Evolutionary conservation across 2,797 vertebrate genomes (phyloP).

Genomic region (Poeciliopsis gracilis): DNA sequence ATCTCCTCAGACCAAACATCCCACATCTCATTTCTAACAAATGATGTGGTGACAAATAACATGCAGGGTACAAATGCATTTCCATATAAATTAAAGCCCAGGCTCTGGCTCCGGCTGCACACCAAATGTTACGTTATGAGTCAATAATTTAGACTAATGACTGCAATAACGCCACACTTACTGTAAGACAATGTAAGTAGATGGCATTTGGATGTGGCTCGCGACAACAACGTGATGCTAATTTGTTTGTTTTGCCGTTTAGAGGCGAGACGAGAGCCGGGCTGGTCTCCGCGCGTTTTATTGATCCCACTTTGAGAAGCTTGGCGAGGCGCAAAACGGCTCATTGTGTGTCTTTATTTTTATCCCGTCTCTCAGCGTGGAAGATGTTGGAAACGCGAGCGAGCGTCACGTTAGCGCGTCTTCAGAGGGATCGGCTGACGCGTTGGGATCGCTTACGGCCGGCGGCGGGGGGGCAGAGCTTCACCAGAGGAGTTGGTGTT

Average conservation of each 20-base stretch:
- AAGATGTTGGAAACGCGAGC: slow-evolving; percentile 16
- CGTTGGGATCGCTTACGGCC: slow-evolving; percentile 13
- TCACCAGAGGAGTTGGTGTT: slow-evolving; percentile 6
- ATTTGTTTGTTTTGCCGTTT: slow-evolving; percentile 35
- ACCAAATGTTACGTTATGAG: slow-evolving; percentile 57
- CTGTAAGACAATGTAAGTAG: slow-evolving; percentile 64
- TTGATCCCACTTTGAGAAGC: slow-evolving; percentile 39
- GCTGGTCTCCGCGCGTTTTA: slow-evolving; percentile 39
- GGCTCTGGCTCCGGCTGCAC: slow-evolving; percentile 41
- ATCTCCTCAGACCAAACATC: slow-evolving; percentile 52
- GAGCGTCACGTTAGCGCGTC: slow-evolving; percentile 30
- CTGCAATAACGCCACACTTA: slow-evolving; percentile 66
- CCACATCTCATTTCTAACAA: slow-evolving; percentile 65
- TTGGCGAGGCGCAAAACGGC: slow-evolving; percentile 13
- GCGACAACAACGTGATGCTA: slow-evolving; percentile 45
- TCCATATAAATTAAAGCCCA: slow-evolving; percentile 79
- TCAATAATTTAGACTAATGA: slow-evolving; percentile 74
- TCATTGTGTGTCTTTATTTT: slow-evolving; percentile 38
- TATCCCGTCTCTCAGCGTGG: background rate
- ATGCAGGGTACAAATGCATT: slow-evolving; percentile 67
- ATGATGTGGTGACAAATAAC: slow-evolving; percentile 74
- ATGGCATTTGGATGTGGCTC: slow-evolving; percentile 51
- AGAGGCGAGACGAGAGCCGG: slow-evolving; percentile 25
- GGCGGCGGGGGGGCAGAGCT: background rate
- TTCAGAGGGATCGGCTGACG: slow-evolving; percentile 19